Conservation (phyloP, 2,888 invertebrate genomes). For the Cheilosia vernalis region DNA sequence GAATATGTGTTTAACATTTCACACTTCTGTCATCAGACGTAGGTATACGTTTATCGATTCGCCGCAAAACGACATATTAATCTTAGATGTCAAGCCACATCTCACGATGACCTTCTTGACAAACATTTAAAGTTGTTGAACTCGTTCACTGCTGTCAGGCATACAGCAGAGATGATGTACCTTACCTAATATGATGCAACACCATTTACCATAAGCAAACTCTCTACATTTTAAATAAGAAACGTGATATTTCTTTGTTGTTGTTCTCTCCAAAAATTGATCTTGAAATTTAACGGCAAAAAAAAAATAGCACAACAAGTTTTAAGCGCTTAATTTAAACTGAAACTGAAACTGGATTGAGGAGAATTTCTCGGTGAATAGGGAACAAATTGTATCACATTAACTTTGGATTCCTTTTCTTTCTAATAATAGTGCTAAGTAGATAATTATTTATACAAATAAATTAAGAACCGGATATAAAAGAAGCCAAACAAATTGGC, state of each 20-base stretch:
- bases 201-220: slow-evolving; percentile 34
- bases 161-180: slow-evolving; percentile 22
- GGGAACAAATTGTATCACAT: background rate
- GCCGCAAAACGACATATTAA: slow-evolving; percentile 14
- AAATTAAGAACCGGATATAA: slow-evolving; percentile 17
- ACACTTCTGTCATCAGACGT: background rate
- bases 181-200: slow-evolving; percentile 61
- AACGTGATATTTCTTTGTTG: slow-evolving; percentile 32
- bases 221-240: slow-evolving; percentile 42
- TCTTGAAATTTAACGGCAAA: slow-evolving; percentile 35
- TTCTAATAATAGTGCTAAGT: background rate
- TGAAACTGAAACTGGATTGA: slow-evolving; percentile 31
- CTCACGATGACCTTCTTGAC: slow-evolving; percentile 6
- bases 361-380: background rate
- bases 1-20: background rate
- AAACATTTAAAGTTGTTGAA: slow-evolving; percentile 13
- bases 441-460: slow-evolving; percentile 5
- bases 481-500: background rate
- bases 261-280: slow-evolving; percentile 4
- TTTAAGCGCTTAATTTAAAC: slow-evolving; percentile 10
- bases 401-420: slow-evolving; percentile 8
- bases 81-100: slow-evolving; percentile 9
- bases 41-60: background rate
- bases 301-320: slow-evolving; percentile 28
- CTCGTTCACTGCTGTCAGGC: slow-evolving; percentile 14